Percentiles rank a stretch among this genome's conserved stretches.
Conservation (phyloP, 2,797 vertebrate species). For the Acanthornis magna region DNA sequence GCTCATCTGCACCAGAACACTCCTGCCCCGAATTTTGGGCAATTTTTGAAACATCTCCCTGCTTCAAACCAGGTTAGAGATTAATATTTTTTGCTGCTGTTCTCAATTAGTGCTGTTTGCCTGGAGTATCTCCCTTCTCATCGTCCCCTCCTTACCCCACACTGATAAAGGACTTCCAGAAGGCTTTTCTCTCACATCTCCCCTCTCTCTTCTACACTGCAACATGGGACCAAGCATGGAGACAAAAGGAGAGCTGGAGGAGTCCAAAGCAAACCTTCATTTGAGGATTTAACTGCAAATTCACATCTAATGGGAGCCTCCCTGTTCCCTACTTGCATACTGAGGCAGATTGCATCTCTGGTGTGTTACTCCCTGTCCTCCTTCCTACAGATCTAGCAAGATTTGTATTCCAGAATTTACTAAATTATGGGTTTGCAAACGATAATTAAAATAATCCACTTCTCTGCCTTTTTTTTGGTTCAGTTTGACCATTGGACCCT, state of each 20-base stretch:
- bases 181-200: not conserved
- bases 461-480: not conserved
- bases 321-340: not conserved
- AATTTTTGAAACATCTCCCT: not conserved
- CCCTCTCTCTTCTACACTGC: not conserved
- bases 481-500: not conserved
- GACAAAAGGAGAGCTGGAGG: not conserved
- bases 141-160: not conserved
- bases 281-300: not conserved
- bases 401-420: not conserved
- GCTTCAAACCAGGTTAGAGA: not conserved
- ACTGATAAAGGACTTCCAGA: not conserved
- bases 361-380: not conserved
- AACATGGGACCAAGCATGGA: rapidly evolving
- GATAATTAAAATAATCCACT: not conserved
- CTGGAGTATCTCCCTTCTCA: not conserved
- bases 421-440: not conserved
- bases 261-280: not conserved
- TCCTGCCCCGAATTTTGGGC: not conserved
- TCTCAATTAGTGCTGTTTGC: not conserved
- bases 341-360: not conserved
- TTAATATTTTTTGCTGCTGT: not conserved
- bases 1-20: not conserved
- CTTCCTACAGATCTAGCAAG: not conserved
- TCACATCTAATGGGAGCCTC: not conserved